Base-by-base conservation (phyloP, 2,113 vertebrate species). In the Seriola rivoliana region DNA sequence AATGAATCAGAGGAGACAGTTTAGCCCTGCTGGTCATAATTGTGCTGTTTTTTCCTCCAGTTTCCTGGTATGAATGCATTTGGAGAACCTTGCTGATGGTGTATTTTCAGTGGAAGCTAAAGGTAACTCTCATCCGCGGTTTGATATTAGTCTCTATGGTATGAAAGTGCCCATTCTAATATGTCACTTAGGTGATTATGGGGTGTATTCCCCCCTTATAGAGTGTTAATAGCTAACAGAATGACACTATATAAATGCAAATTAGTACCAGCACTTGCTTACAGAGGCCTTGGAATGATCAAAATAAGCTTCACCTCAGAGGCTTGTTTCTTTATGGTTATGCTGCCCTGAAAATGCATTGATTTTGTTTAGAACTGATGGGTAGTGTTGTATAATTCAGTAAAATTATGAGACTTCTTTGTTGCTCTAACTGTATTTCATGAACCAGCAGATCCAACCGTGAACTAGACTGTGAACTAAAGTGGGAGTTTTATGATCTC, bases 171-270 rank as follows among this genome's bases (percentile, higher is more conserved):
- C 46, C 57, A 60, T 44, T 75, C 72, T 74, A 63, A 88, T 85
- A 83, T 91, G 88, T 81, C 81, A 78, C 77, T 82, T 65, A 65
- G 12, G 77, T 74, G 64, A 91, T 87, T 85, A 89, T 84, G 75
- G 72, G 44, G 54, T 82, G 55, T 70, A 29, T 88, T 76, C 44
- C 63, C 59, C 57, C 36, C 25, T 84, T 80, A 85, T 80, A 71
- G 68, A 52, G 65, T 59, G 60, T 73, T 91, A 89, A 92, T 86
- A 90, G 80, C 76, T 52, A 78, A 84, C 78, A 78, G 78, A 92
- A 88, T 75, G 74, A 79, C 16, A 19, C 82, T 68, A 91, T 92
- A 86, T 85, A 88, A 91, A 91, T 92, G 87, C 79, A 91, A 91
- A 93, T 90, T 32, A 74, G 77, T 17, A 17, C 38, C 46, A 75